phyloP scores from a whole-genome alignment of 2,797 vertebrate genomes.

The Pelochelys cantorii region DNA sequence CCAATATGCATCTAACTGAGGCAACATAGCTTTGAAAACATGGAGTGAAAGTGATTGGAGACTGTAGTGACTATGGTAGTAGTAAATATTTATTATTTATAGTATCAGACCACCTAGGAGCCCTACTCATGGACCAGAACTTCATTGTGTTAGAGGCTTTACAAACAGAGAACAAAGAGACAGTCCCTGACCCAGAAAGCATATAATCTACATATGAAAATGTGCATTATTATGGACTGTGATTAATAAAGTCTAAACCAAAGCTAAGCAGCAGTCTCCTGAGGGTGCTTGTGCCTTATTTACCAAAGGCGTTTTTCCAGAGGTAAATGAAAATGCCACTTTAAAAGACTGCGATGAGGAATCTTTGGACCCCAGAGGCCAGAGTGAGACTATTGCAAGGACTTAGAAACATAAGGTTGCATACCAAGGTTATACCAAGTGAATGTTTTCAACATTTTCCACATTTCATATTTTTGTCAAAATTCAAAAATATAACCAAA shows the following conservation, averaged over 20 bases:
- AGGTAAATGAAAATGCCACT: not conserved
- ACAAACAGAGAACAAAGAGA: not conserved
- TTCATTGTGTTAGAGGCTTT: not conserved
- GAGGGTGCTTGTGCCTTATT: not conserved
- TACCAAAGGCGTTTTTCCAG: not conserved
- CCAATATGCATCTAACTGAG: not conserved
- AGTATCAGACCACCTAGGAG: not conserved
- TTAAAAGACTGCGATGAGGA: not conserved
- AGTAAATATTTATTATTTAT: not conserved
- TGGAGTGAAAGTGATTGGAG: not conserved
- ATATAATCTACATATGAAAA: not conserved
- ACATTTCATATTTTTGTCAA: conserved; percentile 9
- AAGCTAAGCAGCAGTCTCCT: not conserved
- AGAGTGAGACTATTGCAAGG: not conserved
- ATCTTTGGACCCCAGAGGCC: not conserved
- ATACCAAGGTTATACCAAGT: not conserved
- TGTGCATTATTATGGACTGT: not conserved
- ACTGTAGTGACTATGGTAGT: not conserved
- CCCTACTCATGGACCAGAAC: not conserved
- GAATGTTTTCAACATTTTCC: not conserved
- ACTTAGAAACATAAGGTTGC: not conserved
- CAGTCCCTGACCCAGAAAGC: not conserved
- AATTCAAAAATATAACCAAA: not conserved
- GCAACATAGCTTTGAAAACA: not conserved
- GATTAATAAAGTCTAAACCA: conserved; percentile 10